These are phyloP conservation scores for Drosophila setosimentum DNA, from an alignment of 2,888 invertebrate genomes.

Conservation along the genomic window DNA sequence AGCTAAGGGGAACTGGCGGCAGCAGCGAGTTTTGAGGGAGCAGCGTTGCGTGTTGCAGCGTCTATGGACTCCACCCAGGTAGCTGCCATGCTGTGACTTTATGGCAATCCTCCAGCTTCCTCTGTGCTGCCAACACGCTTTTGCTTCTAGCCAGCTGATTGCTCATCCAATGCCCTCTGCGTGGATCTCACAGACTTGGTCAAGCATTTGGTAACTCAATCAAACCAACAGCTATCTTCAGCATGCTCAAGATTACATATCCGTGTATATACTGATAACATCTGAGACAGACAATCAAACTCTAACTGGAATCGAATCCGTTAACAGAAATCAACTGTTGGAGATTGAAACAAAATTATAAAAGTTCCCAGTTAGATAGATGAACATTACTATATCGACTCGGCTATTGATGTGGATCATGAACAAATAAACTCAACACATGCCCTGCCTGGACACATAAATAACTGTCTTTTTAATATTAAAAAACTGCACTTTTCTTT, in stretches of 20 bases:
- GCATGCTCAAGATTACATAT: background rate
- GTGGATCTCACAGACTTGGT: background rate
- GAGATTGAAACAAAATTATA: background rate
- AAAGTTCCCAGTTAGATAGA: background rate
- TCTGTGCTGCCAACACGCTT: slow-evolving; percentile 68
- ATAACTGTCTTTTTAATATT: no score
- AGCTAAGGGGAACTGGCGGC: background rate
- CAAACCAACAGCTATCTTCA: background rate
- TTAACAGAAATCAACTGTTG: background rate
- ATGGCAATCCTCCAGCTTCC: slow-evolving; percentile 61
- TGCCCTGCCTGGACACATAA: no score
- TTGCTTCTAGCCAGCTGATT: slow-evolving; percentile 69
- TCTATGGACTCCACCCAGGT: slow-evolving; percentile 52
- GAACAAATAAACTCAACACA: no score
- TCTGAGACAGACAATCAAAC: background rate
- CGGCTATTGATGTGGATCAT: background rate
- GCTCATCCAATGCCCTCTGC: slow-evolving; percentile 23
- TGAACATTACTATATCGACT: background rate
- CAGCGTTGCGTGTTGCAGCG: slow-evolving; percentile 14
- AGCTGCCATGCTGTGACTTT: slow-evolving; percentile 62
- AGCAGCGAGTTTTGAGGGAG: background rate
- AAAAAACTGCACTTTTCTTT: background rate
- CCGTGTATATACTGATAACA: background rate
- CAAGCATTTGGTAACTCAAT: slow-evolving; percentile 6
- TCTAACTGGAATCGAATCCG: background rate